These are phyloP conservation scores for Desmodus rotundus DNA, from an alignment of 2,113 vertebrate species.

Conservation along the genomic window DNA sequence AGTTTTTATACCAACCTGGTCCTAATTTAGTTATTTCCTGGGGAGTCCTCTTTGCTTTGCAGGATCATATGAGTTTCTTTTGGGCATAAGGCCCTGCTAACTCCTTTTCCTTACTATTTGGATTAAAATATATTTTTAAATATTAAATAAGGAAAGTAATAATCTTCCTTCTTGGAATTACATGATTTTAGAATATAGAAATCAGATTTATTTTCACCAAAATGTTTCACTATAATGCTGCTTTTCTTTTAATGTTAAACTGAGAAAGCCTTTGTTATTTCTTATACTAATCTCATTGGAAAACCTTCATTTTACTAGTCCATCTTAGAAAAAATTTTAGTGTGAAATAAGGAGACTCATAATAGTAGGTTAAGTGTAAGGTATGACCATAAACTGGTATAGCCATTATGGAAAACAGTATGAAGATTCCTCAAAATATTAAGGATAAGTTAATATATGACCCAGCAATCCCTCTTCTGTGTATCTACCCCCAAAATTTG, in stretches of 20 bases:
- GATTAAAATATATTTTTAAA: background rate
- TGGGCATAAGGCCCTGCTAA: background rate
- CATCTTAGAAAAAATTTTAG: background rate
- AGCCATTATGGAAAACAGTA: background rate
- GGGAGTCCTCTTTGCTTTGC: background rate
- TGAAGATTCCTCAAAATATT: background rate
- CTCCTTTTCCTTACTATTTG: background rate
- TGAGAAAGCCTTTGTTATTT: background rate
- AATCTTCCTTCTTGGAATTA: background rate
- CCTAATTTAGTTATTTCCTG: background rate
- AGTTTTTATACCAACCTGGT: background rate
- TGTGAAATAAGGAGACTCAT: background rate
- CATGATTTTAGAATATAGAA: constrained; percentile 1
- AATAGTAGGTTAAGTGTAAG: background rate
- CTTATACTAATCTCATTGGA: background rate
- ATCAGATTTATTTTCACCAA: background rate
- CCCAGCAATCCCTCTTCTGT: background rate
- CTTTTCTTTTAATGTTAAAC: constrained; percentile 33
- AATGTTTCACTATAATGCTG: background rate
- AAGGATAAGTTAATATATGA: background rate
- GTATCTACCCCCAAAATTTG: background rate
- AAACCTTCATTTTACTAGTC: background rate
- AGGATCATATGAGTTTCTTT: background rate
- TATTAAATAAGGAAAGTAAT: background rate
- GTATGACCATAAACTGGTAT: background rate